Conservation (phyloP, 2,797 vertebrate species). For the Cygnus olor region DNA sequence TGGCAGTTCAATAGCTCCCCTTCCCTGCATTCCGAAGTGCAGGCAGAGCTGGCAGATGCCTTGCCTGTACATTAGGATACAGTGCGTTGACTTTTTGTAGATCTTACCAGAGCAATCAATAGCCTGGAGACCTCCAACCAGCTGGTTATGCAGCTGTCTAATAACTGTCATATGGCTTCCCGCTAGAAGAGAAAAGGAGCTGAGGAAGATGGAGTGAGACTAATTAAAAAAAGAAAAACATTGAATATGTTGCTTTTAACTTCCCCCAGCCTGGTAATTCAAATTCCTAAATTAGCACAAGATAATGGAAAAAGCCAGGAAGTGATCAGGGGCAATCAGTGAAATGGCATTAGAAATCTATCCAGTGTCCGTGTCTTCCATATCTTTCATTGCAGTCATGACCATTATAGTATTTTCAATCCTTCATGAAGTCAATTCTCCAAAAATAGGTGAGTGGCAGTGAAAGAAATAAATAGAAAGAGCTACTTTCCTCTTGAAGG, state of each 20-base stretch:
- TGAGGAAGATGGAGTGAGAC: slow-evolving; percentile 24
- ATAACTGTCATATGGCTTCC: slow-evolving; percentile 48
- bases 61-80: slow-evolving; percentile 13
- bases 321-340: not conserved
- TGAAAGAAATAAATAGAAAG: not conserved
- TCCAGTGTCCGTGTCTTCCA: not conserved
- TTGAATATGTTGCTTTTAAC: slow-evolving; percentile 17
- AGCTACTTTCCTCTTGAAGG: not conserved
- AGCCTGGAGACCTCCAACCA: slow-evolving; percentile 61
- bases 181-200: slow-evolving; percentile 26
- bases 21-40: not conserved
- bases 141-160: slow-evolving; percentile 60
- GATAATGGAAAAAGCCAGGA: slow-evolving; percentile 1
- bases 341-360: slow-evolving; percentile 5
- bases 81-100: not conserved
- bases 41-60: slow-evolving; percentile 38
- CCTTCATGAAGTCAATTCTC: not conserved
- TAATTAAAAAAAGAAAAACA: slow-evolving; percentile 65
- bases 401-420: not conserved
- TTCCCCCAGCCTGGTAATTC: not conserved
- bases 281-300: not conserved
- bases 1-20: not conserved
- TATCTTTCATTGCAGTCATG: not conserved
- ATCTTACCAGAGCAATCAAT: slow-evolving; percentile 31
- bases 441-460: not conserved